Conservation (phyloP, 1,140 invertebrate species). For the Diplogasteroides magnus region DNA sequence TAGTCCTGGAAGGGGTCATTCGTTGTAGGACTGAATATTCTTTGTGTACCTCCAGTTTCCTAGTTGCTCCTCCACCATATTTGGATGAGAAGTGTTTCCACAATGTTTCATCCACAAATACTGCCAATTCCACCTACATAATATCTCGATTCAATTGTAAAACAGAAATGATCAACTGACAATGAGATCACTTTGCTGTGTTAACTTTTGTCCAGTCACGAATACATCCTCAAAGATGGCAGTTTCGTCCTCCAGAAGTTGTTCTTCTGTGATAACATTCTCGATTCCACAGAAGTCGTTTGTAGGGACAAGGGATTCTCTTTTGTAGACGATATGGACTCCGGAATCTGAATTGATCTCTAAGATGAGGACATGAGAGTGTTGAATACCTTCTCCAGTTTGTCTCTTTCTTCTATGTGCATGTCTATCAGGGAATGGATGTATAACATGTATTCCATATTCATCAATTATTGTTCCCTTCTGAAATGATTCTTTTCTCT, state of each 20-base stretch:
- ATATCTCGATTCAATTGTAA: neutral
- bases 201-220: conserved; percentile 45
- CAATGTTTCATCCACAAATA: conserved; percentile 51
- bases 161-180: conserved; percentile 26
- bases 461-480: conserved; percentile 50
- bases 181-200: conserved; percentile 46
- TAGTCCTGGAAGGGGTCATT: conserved; percentile 41
- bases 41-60: conserved; percentile 31
- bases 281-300: conserved; percentile 53
- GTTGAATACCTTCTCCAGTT: conserved; percentile 10
- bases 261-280: conserved; percentile 48
- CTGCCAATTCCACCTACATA: conserved; percentile 48
- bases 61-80: conserved; percentile 44
- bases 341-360: conserved; percentile 24
- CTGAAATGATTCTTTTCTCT: conserved; percentile 38
- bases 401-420: conserved; percentile 39
- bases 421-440: conserved; percentile 51
- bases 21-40: conserved; percentile 11
- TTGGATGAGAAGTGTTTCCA: conserved; percentile 52
- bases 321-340: conserved; percentile 52
- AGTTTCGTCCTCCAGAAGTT: conserved; percentile 50
- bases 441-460: conserved; percentile 43
- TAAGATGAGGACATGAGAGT: neutral
- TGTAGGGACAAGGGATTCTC: conserved; percentile 29
- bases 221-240: conserved; percentile 54